Conservation (phyloP, 2,113 vertebrate species). For the Orientallactaga bullata region DNA sequence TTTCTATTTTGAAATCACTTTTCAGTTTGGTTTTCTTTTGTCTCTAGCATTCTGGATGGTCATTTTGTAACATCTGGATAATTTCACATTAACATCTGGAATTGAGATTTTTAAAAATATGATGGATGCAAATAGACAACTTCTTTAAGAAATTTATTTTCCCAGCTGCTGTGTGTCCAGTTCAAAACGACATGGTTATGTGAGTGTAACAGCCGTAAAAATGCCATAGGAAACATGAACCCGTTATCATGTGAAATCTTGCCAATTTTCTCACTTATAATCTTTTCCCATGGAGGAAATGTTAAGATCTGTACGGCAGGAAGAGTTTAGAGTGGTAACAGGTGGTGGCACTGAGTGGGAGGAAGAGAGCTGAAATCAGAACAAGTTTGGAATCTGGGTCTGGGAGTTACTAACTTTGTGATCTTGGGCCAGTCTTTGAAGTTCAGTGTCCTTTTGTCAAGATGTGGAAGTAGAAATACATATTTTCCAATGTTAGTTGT, state of each 20-base stretch:
- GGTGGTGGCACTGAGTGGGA: not conserved
- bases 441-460: conserved; percentile 20
- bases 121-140: conserved; percentile 53
- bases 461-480: conserved; percentile 9
- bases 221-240: conserved; percentile 61
- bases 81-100: conserved; percentile 79
- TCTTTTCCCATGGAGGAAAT: conserved; percentile 47
- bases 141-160: conserved; percentile 69
- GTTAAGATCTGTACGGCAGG: not conserved
- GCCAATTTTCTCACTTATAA: not conserved
- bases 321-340: conserved; percentile 22
- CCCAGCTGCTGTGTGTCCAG: conserved; percentile 69
- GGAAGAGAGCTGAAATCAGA: conserved; percentile 10
- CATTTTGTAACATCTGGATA: conserved; percentile 75
- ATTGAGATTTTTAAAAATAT: not conserved
- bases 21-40: conserved; percentile 56
- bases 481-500: not conserved
- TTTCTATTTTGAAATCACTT: conserved; percentile 70
- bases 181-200: conserved; percentile 67
- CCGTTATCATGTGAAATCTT: conserved; percentile 49
- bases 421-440: conserved; percentile 50
- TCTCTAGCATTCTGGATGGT: conserved; percentile 54
- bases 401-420: not conserved
- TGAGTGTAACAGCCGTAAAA: conserved; percentile 61
- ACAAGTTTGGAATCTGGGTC: not conserved